Percentiles rank a stretch among this genome's conserved stretches.
phyloP scores from a whole-genome alignment of 2,113 vertebrate genomes.

The Dasyurus viverrinus region DNA sequence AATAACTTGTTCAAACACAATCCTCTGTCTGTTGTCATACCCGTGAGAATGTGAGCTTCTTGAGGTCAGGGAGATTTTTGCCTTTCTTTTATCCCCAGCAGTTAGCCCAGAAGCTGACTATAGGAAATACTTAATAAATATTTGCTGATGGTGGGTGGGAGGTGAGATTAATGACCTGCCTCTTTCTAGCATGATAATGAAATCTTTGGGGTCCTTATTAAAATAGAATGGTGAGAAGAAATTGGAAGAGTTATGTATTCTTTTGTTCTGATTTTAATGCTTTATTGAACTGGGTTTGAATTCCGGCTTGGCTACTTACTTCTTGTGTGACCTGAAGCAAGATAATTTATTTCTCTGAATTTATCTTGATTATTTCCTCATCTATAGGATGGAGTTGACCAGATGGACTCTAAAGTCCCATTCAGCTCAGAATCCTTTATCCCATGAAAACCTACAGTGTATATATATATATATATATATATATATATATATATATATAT shows the following conservation, averaged over 20 bases:
- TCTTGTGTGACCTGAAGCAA: neutral
- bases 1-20: neutral
- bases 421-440: neutral
- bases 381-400: neutral
- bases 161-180: neutral
- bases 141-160: neutral
- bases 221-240: conserved; percentile 2
- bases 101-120: neutral
- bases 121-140: neutral
- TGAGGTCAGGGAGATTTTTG: neutral
- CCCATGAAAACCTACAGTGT: neutral
- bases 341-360: neutral
- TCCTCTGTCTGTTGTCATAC: too few relatives aligned
- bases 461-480: too few relatives aligned
- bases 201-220: neutral
- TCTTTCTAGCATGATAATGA: accelerated
- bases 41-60: neutral
- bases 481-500: too few relatives aligned
- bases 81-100: neutral
- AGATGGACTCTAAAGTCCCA: neutral
- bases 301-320: neutral
- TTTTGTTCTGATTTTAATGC: neutral
- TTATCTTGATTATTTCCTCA: neutral
- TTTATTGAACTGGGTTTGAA: neutral
- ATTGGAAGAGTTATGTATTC: neutral